These are phyloP conservation scores for Argyra leucocephala DNA, from an alignment of 2,888 invertebrate genomes.

Conservation along the genomic window DNA sequence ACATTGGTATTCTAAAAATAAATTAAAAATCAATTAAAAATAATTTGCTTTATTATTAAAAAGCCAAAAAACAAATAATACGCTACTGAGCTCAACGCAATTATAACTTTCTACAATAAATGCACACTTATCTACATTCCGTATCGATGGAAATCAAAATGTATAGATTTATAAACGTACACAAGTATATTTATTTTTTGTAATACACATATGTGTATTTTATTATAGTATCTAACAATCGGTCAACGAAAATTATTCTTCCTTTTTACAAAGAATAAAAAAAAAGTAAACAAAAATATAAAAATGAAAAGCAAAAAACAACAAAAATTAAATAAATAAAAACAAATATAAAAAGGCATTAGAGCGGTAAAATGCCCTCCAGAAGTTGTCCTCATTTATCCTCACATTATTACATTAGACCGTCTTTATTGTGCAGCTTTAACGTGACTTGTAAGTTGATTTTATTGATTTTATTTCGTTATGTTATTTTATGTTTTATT, in stretches of 20 bases:
- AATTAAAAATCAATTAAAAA: too few relatives aligned
- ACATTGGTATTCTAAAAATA: too few relatives aligned
- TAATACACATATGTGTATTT: not conserved
- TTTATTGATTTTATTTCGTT: constrained; percentile 7
- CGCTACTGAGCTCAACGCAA: too few relatives aligned
- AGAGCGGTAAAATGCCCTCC: not conserved
- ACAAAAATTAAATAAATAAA: not conserved
- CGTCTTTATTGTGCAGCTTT: constrained; percentile 8
- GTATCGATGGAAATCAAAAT: not conserved
- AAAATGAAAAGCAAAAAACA: not conserved
- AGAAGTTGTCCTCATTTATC: constrained; percentile 5
- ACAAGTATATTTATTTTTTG: not conserved
- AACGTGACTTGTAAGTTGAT: constrained; percentile 11
- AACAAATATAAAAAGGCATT: not conserved
- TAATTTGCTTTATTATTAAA: too few relatives aligned
- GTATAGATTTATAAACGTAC: not conserved
- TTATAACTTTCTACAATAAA: too few relatives aligned
- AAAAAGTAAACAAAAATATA: too few relatives aligned
- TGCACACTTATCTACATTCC: too few relatives aligned
- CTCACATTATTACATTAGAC: constrained; percentile 10
- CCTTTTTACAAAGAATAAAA: not conserved
- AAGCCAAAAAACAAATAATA: not conserved
- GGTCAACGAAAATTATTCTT: not conserved
- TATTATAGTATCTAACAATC: not conserved
- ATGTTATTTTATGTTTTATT: too few relatives aligned